These are phyloP conservation scores for Halictus rubicundus DNA, from an alignment of 1,140 invertebrate genomes.

Conservation along the genomic window DNA sequence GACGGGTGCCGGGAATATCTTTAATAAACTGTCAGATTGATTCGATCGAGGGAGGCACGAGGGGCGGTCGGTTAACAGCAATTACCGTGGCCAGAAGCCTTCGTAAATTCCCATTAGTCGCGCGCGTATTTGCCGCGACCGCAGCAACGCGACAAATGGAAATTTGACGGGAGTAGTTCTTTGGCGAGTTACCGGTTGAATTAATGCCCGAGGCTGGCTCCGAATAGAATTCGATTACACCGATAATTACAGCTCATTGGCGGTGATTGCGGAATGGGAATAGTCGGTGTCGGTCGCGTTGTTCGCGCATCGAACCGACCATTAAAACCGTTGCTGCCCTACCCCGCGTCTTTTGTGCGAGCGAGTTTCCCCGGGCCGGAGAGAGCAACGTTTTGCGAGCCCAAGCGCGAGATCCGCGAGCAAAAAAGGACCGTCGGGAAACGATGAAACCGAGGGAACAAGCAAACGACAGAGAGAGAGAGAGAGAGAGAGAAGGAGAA, in stretches of 20 bases:
- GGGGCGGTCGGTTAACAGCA: slow-evolving; percentile 14
- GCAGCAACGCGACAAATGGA: slow-evolving; percentile 36
- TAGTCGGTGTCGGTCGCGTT: neutral
- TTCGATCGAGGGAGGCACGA: neutral
- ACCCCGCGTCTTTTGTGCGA: neutral
- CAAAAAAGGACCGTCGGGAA: neutral
- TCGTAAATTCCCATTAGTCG: slow-evolving; percentile 29
- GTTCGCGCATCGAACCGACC: neutral
- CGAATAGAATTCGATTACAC: slow-evolving; percentile 39
- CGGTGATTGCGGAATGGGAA: slow-evolving; percentile 17
- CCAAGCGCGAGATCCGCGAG: too few relatives aligned
- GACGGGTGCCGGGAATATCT: neutral
- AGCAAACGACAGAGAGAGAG: neutral
- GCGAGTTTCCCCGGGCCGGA: neutral
- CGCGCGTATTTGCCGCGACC: slow-evolving; percentile 16
- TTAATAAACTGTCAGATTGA: neutral
- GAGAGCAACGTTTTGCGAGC: too few relatives aligned
- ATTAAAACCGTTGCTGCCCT: neutral
- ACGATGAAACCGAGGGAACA: slow-evolving; percentile 24
- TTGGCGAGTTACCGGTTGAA: slow-evolving; percentile 29
- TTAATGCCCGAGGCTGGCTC: slow-evolving; percentile 18
- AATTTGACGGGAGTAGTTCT: slow-evolving; percentile 38
- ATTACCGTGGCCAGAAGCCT: neutral
- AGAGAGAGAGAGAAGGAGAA: slow-evolving; percentile 3
- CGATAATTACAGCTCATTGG: slow-evolving; percentile 29